phyloP scores from a whole-genome alignment of 2,888 invertebrate species.

The Drosophila parthenogenetica region DNA sequence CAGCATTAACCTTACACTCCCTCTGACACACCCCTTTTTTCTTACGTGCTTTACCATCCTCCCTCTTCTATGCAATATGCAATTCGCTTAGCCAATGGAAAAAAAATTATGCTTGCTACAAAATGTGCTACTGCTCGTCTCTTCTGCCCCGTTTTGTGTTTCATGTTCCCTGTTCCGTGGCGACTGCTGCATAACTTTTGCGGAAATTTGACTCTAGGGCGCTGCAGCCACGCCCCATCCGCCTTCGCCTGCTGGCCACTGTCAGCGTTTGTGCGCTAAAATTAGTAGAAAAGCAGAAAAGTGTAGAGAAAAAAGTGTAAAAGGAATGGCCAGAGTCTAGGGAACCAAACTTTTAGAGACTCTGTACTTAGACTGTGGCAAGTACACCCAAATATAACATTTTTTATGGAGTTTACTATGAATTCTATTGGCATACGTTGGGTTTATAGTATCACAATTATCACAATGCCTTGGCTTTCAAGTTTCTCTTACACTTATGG shows the following conservation, averaged over 20 bases:
- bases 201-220: slow-evolving; percentile 72
- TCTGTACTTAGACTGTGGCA: not conserved
- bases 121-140: slow-evolving; percentile 55
- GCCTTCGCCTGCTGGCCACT: slow-evolving; percentile 32
- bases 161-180: slow-evolving; percentile 60
- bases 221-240: slow-evolving; percentile 49
- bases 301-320: slow-evolving; percentile 5
- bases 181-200: slow-evolving; percentile 76
- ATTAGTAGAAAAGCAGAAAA: slow-evolving; percentile 61
- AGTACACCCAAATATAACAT: no score
- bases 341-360: not conserved
- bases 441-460: not conserved
- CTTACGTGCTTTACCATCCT: not conserved
- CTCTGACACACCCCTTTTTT: not conserved
- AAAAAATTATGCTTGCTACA: slow-evolving; percentile 33
- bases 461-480: not conserved
- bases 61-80: slow-evolving; percentile 34
- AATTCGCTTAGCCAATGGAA: slow-evolving; percentile 60
- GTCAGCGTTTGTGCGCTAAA: slow-evolving; percentile 60
- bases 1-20: slow-evolving; percentile 38
- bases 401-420: no score
- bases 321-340: not conserved
- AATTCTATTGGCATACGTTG: no score
- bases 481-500: not conserved
- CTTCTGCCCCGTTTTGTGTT: slow-evolving; percentile 45